Base-by-base conservation (phyloP, 92 coral and sea anemone species). In the Umimayanthus kanabou region DNA sequence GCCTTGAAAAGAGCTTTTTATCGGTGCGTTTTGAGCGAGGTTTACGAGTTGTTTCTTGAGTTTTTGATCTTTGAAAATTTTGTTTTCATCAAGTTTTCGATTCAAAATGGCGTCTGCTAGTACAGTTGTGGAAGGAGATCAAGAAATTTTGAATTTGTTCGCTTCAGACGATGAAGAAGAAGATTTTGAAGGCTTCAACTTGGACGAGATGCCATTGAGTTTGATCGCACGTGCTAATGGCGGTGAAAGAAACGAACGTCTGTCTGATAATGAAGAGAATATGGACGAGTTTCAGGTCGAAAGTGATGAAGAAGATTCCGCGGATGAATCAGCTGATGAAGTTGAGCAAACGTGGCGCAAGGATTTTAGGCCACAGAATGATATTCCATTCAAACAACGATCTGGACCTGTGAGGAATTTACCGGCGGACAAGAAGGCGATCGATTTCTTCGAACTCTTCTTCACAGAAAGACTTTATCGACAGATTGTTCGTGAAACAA, bases 111-210 rank as follows among this genome's bases (percentile, higher is more conserved):
- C n/a, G n/a, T n/a, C n/a, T n/a, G n/a, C n/a, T n/a, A n/a, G n/a
- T n/a, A n/a, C n/a, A n/a, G n/a, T n/a, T n/a, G n/a, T n/a, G 80
- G 90, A 65, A 77, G 58, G 20, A 79, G 90, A 87, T 47, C n/a
- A n/a, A n/a, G n/a, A n/a, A 66, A 76, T 77, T 26, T 87, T 87
- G 77, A 40, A 87, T 87, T 88, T n/a, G 77, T 88, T 82, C 67
- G 77, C 76, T n/a, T n/a, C n/a, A n/a, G n/a, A 77, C 50, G 87
- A 88, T 57, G 79, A 88, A 88, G 87, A 88, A 88, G 77, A 33
- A 9, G 77, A 81, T 67, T 88, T 88, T 88, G 87, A 88, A 82
- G 91, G 82, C 76, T 88, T 88, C 23, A 42, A 88, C 85, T 47
- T 81, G 87, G 91, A 81, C 81, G 87, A 88, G 85, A 88, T 81